Base-by-base conservation (phyloP, 2,797 vertebrate species). In the Knipowitschia caucasica region DNA sequence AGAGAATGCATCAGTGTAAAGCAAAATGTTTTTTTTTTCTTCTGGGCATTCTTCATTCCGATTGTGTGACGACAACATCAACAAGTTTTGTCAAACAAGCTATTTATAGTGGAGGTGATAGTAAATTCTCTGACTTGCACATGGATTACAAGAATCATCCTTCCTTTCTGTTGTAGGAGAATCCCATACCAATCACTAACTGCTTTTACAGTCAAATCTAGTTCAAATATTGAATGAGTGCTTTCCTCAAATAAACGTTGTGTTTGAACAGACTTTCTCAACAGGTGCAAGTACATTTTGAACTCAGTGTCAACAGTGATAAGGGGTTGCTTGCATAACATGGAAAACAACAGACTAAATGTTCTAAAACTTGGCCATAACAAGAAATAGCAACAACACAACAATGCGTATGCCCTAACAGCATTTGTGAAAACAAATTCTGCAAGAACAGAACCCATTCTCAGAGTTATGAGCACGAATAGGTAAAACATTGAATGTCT, bases 181-280 rank as follows among this genome's bases (percentile, higher is more conserved):
- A 27, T 46, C 26, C 44, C 44, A 34, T 20, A 49, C 45, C 31
- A 49, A 49, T 49, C 35, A 17, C 54, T 59, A 34, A 52, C 45
- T 35, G 18, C 10, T 36, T 7, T 58, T 21, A n/a, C 56, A 63
- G 33, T 63, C 27, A 39, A 46, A 59, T 62, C 58, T 46, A 58
- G 40, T 61, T 9, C 36, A 77, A 75, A 77, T 78, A 80, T 82
- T 67, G 49, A 50, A 35, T 59, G 31, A 71, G 27, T 17, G 36
- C 47, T 59, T 47, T 64, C 50, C 1, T 5, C 55, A 73, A 78
- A 67, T 46, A 73, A 0, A 8, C 45, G 34, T 20, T 27, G 27
- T 59, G 58, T 75, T 69, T 71, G 56, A 53, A 9, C 36, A 7
- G 7, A 66, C 46, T 50, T 70, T 75, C 65, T 79, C 56, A 26